These are phyloP conservation scores for Pyrochroa serraticornis DNA, from an alignment of 2,888 invertebrate species.

Conservation along the genomic window DNA sequence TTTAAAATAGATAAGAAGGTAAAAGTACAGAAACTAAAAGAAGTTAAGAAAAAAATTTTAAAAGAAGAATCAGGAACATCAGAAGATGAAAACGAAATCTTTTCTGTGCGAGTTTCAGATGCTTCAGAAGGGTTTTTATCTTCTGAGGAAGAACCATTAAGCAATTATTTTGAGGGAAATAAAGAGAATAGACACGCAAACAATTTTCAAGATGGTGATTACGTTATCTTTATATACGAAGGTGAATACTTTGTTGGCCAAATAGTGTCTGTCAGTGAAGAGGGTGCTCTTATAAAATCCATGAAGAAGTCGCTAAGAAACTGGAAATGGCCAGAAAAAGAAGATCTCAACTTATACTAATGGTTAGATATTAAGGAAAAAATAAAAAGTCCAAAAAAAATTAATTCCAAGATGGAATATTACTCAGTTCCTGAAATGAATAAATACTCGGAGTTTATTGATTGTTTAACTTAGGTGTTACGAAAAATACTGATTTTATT, in stretches of 20 bases:
- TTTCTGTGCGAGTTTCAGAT: too few species aligned
- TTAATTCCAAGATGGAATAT: neutral
- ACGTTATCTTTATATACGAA: too few species aligned
- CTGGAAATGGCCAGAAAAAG: constrained; percentile 24
- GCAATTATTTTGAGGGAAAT: neutral
- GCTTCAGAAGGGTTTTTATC: too few species aligned
- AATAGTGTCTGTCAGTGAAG: constrained; percentile 11
- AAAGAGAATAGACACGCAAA: neutral
- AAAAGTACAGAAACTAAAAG: neutral
- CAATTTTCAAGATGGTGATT: neutral
- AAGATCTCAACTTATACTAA: constrained; percentile 13
- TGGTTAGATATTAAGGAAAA: constrained; percentile 15
- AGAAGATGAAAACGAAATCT: too few species aligned
- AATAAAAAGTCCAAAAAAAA: constrained; percentile 17
- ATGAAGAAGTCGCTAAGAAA: constrained; percentile 24
- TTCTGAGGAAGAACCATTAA: neutral
- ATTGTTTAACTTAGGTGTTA: too few species aligned
- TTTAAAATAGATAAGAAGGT: neutral
- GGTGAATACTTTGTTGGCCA: constrained; percentile 14
- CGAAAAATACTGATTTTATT: too few species aligned
- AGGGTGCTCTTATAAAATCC: constrained; percentile 13
- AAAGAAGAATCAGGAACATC: too few species aligned
- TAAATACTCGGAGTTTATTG: neutral
- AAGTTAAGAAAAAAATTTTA: neutral
- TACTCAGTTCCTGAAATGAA: neutral